A percentile compares a stretch with the other conserved stretches of the same genome.
These are phyloP conservation scores for Netelia inedita DNA, from an alignment of 2,888 invertebrate genomes.

Conservation along the genomic window DNA sequence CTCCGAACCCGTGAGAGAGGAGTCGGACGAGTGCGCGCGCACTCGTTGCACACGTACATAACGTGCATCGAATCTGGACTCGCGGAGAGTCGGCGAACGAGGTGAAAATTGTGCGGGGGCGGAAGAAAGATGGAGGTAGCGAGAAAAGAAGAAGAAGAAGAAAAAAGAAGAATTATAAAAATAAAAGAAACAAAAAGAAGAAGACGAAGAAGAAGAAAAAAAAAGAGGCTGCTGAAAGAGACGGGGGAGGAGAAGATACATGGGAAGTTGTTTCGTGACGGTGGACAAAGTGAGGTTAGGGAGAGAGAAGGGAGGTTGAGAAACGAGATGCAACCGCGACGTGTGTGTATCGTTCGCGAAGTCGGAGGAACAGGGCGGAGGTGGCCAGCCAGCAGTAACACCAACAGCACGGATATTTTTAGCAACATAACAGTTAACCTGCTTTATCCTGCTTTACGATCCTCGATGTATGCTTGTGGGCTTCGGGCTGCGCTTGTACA, in stretches of 20 bases:
- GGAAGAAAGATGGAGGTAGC: conserved; percentile 32
- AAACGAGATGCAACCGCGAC: conserved; percentile 58
- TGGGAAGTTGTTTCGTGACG: conserved; percentile 6
- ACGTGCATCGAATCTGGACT: conserved; percentile 28
- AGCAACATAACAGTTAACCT: conserved; percentile 76
- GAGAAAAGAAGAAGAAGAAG: not conserved
- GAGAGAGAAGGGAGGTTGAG: conserved; percentile 52
- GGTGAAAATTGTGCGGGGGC: conserved; percentile 64
- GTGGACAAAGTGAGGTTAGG: conserved; percentile 33
- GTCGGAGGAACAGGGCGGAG: conserved; percentile 59
- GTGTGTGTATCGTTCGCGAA: conserved; percentile 37
- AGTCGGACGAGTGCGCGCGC: not conserved
- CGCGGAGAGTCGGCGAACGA: conserved; percentile 30
- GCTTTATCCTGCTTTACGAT: conserved; percentile 74
- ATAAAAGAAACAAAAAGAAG: not conserved
- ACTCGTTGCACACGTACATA: not conserved
- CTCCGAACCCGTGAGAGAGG: too few species aligned
- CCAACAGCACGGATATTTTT: conserved; percentile 73
- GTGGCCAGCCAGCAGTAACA: conserved; percentile 62
- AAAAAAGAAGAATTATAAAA: conserved; percentile 10
- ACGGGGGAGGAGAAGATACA: not conserved
- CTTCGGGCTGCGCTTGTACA: conserved; percentile 48
- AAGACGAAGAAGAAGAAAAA: conserved; percentile 12
- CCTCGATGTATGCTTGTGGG: conserved; percentile 59
- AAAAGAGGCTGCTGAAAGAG: conserved; percentile 50